phyloP scores from a whole-genome alignment of 2,113 vertebrate species.

The Micronisus gabar region DNA sequence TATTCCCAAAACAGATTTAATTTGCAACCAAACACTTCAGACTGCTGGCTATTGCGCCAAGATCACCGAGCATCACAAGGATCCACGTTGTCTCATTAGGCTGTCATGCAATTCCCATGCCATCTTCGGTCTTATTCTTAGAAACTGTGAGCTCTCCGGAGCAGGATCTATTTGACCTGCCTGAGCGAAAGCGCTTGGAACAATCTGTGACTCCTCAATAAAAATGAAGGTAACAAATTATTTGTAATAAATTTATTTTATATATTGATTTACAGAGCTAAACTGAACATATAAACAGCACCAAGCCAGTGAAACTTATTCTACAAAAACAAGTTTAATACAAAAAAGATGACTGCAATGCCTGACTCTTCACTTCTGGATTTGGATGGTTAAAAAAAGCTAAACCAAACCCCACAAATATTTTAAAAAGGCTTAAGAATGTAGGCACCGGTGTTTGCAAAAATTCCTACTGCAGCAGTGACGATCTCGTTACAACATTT shows the following conservation, averaged over 20 bases:
- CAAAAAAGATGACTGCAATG: conserved; percentile 45
- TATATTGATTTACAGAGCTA: conserved; percentile 36
- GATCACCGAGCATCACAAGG: not conserved
- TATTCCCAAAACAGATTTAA: not conserved
- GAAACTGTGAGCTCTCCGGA: not conserved
- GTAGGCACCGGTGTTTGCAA: conserved; percentile 41
- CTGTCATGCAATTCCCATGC: not conserved
- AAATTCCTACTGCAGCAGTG: not conserved
- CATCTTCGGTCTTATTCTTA: not conserved
- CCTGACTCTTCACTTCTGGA: not conserved
- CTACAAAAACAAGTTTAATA: conserved; percentile 53
- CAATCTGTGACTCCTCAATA: not conserved
- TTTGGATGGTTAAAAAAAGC: conserved; percentile 31
- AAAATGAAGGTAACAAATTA: not conserved
- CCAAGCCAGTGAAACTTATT: conserved; percentile 34
- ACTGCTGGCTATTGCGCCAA: not conserved
- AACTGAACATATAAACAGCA: conserved; percentile 61
- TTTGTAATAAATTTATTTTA: conserved; percentile 64
- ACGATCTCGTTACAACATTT: not conserved
- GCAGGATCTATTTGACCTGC: not conserved
- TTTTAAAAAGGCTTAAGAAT: conserved; percentile 30
- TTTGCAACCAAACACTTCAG: not conserved
- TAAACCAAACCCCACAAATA: not conserved
- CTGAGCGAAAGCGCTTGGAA: not conserved
- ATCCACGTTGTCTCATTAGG: not conserved